phyloP scores from a whole-genome alignment of 2,888 invertebrate genomes.

The Merodon equestris region DNA sequence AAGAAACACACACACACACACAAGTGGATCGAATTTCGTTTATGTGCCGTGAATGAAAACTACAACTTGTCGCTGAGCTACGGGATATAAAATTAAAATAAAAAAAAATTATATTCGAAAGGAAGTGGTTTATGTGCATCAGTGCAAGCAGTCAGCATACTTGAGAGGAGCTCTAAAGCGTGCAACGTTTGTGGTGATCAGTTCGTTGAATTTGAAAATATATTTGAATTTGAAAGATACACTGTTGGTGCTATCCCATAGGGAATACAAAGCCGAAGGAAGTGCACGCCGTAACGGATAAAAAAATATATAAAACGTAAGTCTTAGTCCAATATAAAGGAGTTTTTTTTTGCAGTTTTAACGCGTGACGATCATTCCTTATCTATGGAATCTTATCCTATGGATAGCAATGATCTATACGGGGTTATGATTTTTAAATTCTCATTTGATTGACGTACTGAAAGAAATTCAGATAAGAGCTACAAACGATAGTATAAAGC shows the following conservation, averaged over 20 bases:
- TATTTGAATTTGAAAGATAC: conserved; percentile 29
- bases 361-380: too few species aligned
- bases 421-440: too few species aligned
- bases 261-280: conserved; percentile 22
- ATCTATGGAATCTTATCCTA: too few species aligned
- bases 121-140: conserved; percentile 63
- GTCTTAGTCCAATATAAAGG: too few species aligned
- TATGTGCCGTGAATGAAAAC: conserved; percentile 28
- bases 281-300: conserved; percentile 40
- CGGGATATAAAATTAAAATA: background rate
- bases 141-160: conserved; percentile 37
- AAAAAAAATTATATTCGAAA: conserved; percentile 20
- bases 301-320: conserved; percentile 38
- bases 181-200: conserved; percentile 47
- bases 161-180: conserved; percentile 19
- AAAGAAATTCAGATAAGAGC: too few species aligned
- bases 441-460: too few species aligned
- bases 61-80: conserved; percentile 29
- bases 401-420: too few species aligned
- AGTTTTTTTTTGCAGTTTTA: too few species aligned
- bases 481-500: too few species aligned
- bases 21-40: conserved; percentile 41
- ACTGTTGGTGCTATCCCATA: conserved; percentile 28
- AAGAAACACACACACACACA: background rate
- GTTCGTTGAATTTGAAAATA: conserved; percentile 9